Percentiles rank a stretch among this genome's conserved stretches.
Evolutionary conservation across 2,888 invertebrate genomes (phyloP).

Genomic region (Eupithecia vulgata): DNA sequence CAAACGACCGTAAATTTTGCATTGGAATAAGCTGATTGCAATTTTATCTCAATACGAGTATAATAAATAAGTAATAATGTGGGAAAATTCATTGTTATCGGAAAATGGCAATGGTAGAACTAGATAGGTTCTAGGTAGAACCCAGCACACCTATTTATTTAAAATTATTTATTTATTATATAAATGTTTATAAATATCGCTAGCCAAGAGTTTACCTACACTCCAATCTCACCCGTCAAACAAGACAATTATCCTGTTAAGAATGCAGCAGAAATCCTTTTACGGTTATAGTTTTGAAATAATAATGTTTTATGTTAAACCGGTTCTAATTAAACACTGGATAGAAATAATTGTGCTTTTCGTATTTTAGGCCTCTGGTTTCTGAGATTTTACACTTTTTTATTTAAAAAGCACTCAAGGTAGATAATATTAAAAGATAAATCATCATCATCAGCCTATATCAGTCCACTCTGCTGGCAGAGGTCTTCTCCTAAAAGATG

Average conservation of each 20-base stretch:
- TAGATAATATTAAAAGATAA: no score
- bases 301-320: constrained; percentile 33
- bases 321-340: constrained; percentile 32
- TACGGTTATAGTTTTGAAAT: constrained; percentile 46
- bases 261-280: constrained; percentile 57
- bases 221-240: constrained; percentile 37
- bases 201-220: constrained; percentile 12
- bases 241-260: constrained; percentile 54
- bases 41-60: neutral
- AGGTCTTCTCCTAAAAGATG: no score
- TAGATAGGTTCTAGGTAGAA: neutral
- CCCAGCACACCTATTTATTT: no score
- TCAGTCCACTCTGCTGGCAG: no score
- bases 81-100: constrained; percentile 8
- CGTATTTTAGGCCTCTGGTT: neutral
- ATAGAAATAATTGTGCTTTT: neutral
- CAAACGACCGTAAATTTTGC: constrained; percentile 10
- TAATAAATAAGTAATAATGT: constrained; percentile 12
- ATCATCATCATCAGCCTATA: no score
- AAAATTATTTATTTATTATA: no score
- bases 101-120: neutral
- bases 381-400: neutral
- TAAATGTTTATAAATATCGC: constrained; percentile 13
- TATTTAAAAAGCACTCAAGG: no score
- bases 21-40: constrained; percentile 10